phyloP scores from a whole-genome alignment of 2,888 invertebrate species.

The Serrognathus titanus region DNA sequence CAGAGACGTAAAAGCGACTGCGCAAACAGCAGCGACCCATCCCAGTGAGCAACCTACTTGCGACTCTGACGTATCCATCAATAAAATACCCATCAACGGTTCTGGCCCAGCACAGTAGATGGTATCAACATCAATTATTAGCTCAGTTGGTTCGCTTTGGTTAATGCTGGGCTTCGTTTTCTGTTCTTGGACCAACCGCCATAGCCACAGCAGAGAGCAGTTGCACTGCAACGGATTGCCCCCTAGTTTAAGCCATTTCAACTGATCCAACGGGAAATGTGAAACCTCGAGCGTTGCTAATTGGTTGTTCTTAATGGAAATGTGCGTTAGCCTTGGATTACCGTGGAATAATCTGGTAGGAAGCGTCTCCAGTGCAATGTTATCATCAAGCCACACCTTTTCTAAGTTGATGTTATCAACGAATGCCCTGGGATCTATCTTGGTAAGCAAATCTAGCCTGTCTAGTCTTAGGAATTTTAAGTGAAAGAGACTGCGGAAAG shows the following conservation, averaged over 20 bases:
- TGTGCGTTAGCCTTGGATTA: conserved; percentile 71
- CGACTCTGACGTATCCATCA: conserved; percentile 59
- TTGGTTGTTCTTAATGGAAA: conserved; percentile 74
- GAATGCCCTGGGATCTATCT: conserved; percentile 75
- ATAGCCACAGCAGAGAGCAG: conserved; percentile 83
- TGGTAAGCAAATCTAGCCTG: conserved; percentile 62
- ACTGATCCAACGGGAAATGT: conserved; percentile 77
- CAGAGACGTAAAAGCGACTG: conserved; percentile 35
- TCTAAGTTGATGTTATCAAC: conserved; percentile 82
- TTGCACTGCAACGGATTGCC: conserved; percentile 85
- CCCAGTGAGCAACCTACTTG: conserved; percentile 62
- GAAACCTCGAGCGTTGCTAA: conserved; percentile 73
- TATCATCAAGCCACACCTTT: conserved; percentile 73
- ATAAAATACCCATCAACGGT: conserved; percentile 52
- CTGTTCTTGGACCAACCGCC: conserved; percentile 61
- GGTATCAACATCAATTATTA: conserved; percentile 56
- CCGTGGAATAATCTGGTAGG: conserved; percentile 83
- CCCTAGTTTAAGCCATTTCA: conserved; percentile 70
- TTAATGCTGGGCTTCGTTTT: conserved; percentile 21
- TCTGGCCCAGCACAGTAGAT: conserved; percentile 60
- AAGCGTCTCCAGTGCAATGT: conserved; percentile 67
- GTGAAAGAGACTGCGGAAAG: conserved; percentile 81
- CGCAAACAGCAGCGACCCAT: conserved; percentile 59
- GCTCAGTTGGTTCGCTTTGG: conserved; percentile 38
- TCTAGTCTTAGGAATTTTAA: conserved; percentile 71